phyloP scores from a whole-genome alignment of 2,888 invertebrate species.

The Ennomos fuscantarius region DNA sequence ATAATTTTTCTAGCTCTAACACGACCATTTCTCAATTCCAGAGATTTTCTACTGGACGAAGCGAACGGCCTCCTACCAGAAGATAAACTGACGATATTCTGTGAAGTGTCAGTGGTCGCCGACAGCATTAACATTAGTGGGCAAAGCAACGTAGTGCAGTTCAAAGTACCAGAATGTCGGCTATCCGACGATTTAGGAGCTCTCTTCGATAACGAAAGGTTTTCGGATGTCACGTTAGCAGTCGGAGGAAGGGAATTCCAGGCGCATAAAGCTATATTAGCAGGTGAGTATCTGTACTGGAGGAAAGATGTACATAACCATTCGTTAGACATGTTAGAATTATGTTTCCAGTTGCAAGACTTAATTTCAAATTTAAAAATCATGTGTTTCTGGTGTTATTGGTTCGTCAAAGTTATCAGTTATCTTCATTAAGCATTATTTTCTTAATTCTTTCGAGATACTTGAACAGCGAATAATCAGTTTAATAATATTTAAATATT shows the following conservation, averaged over 20 bases:
- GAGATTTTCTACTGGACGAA: conserved; percentile 99
- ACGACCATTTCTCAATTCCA: conserved; percentile 54
- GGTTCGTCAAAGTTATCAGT: too few relatives aligned
- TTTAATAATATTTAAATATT: too few relatives aligned
- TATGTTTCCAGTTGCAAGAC: too few relatives aligned
- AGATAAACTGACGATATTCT: conserved; percentile 99
- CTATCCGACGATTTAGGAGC: conserved; percentile 97
- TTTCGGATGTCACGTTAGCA: conserved; percentile 98
- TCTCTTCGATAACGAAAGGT: conserved; percentile 98
- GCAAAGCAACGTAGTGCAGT: conserved; percentile 98
- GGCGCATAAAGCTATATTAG: conserved; percentile 99
- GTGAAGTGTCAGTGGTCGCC: conserved; percentile 98
- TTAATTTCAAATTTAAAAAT: too few relatives aligned
- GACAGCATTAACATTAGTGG: conserved; percentile 99
- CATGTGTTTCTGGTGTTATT: too few relatives aligned
- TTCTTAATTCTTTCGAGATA: too few relatives aligned
- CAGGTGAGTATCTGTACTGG: conserved; percentile 84
- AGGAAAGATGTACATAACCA: neutral
- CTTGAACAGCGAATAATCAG: too few relatives aligned
- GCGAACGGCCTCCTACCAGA: conserved; percentile 99
- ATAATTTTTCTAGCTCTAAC: conserved; percentile 13
- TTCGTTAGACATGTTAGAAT: too few relatives aligned
- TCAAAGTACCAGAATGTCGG: conserved; percentile 97
- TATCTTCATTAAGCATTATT: too few relatives aligned
- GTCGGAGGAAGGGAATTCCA: conserved; percentile 96